Evolutionary conservation across 2,888 invertebrate genomes (phyloP).

Genomic region (Patella caerulea): DNA sequence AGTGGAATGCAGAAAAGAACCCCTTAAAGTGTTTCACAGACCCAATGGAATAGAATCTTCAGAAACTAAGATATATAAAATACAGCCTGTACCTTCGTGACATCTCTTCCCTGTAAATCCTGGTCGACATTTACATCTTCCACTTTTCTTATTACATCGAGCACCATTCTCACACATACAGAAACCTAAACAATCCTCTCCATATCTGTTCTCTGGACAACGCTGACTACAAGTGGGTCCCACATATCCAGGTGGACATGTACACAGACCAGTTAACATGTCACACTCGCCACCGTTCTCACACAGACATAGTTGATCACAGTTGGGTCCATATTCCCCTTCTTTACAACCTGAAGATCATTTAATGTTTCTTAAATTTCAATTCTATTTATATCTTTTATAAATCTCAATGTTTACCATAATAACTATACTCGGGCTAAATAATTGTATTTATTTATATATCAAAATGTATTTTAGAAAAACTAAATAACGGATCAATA

Average conservation of each 20-base stretch:
- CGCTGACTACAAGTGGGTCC: constrained; percentile 57
- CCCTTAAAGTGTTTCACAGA: no score
- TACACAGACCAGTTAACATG: constrained; percentile 60
- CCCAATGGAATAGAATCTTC: no score
- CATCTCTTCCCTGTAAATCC: constrained; percentile 72
- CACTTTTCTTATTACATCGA: constrained; percentile 75
- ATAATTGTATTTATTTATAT: not conserved
- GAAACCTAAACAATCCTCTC: constrained; percentile 59
- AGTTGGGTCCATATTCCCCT: constrained; percentile 63
- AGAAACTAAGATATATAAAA: not conserved
- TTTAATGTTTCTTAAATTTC: not conserved
- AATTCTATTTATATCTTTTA: not conserved
- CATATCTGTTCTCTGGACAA: constrained; percentile 63
- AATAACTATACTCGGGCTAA: not conserved
- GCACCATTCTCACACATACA: constrained; percentile 66
- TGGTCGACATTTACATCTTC: constrained; percentile 79
- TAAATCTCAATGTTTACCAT: not conserved
- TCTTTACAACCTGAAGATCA: constrained; percentile 56
- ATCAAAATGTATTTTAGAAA: no score
- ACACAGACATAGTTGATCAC: constrained; percentile 70
- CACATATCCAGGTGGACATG: constrained; percentile 64
- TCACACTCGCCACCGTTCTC: constrained; percentile 66
- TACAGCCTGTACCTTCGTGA: constrained; percentile 46
- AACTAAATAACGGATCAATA: not conserved
- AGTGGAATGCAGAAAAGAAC: no score